Percentiles rank a stretch among this genome's conserved stretches.
Evolutionary conservation across 2,888 invertebrate species (phyloP).

Genomic region (Drosophila mimetica): DNA sequence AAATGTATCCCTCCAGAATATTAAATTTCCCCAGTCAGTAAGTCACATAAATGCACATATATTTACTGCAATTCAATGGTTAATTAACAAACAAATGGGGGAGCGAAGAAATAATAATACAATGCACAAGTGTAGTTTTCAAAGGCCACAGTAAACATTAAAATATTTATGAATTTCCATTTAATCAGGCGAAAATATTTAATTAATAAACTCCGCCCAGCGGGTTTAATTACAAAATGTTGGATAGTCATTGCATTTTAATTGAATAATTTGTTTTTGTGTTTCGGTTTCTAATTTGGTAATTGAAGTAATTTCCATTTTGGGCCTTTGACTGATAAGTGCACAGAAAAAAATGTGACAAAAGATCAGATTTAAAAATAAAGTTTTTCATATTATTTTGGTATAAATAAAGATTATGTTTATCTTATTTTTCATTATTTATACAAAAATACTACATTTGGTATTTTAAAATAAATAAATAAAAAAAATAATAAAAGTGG

Average conservation of each 20-base stretch:
- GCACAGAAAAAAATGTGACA: too few relatives aligned
- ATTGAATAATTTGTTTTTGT: neutral
- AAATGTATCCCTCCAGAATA: neutral
- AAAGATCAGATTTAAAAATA: too few relatives aligned
- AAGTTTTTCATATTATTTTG: too few relatives aligned
- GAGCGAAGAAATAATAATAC: neutral
- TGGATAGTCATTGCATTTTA: too few relatives aligned
- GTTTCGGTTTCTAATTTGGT: neutral
- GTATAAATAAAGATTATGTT: too few relatives aligned
- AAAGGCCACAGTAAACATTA: neutral
- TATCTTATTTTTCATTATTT: too few relatives aligned
- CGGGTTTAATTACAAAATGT: neutral
- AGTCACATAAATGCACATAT: neutral
- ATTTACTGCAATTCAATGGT: neutral
- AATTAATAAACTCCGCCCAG: neutral
- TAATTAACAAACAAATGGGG: slow-evolving; percentile 3
- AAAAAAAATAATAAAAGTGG: too few relatives aligned
- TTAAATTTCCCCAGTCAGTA: neutral
- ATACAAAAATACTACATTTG: too few relatives aligned
- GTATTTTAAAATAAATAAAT: too few relatives aligned
- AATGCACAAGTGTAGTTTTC: neutral
- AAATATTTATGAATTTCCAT: neutral
- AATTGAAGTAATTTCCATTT: neutral
- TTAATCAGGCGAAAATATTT: neutral
- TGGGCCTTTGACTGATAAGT: neutral